Evolutionary conservation across 1,140 invertebrate species (phyloP), one percentile per base, ranked within the genome.

Genomic region (Radopholus similis): DNA sequence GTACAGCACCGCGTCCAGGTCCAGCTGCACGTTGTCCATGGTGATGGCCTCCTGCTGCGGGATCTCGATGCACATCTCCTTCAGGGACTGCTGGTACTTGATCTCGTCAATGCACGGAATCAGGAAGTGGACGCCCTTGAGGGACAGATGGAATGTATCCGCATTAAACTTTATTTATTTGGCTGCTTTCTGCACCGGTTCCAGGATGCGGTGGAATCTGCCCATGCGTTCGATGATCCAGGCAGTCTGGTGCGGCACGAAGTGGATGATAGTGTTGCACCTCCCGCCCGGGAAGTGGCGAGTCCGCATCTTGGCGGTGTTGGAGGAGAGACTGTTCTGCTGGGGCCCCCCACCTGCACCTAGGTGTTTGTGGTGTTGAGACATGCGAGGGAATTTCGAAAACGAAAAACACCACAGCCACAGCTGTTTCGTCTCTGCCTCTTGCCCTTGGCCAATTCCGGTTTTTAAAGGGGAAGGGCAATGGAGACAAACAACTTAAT

Each of bases 11-110:
- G 60, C 66, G 66, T 68, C 66, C n/a, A 68, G 34, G 26, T 68
- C 51, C 26, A 68, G 30, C 18, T 69, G 64, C 0, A 98, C 95
- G 58, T 76, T 77, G 54, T 77, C 89, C 82, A 89, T 88, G 23
- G 96, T 96, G 72, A 99, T 95, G 32, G 95, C 96, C 84, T 91
- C 93, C 83, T 99, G 96, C 83, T 97, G 90, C 0, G 95, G 95
- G 55, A 99, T 92, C 86, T 98, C 95, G 77, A 99, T 97, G 0
- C 95, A 93, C 70, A 98, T 92, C 91, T 99, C 96, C 84, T 98
- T 98, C 5, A 99, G 85, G 85, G 91, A 95, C 84, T 99, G 96
- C 21, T 98, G 93, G 87, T 98, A 98, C 85, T 91, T 95, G 8
- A 99, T 89, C 84, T 86, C 88, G 85, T 99, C 95, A 54, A 96